Evolutionary conservation across 1,140 invertebrate genomes (phyloP), one percentile per base, ranked within the genome.

Genomic region (Drosophila willistoni): DNA sequence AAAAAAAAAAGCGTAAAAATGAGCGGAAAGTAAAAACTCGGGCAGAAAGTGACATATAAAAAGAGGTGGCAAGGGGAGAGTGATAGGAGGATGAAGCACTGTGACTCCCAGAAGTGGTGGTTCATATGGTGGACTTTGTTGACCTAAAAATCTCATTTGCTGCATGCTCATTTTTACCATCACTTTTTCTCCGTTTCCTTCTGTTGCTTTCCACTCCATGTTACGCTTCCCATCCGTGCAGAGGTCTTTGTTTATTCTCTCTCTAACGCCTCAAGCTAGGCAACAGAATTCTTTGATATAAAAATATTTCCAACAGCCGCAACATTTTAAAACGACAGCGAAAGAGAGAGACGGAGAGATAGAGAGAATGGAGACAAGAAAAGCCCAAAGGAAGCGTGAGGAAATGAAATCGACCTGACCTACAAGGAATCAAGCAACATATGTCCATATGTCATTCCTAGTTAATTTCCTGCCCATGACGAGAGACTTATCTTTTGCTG

Each of bases 111-210:
- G 60, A 41, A 41, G 13, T 29, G n/a, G 55, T 33, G 59, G 73
- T 76, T 76, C 73, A 76, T 76, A 64, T 75, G 67, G 63, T 71
- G 73, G 77, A 90, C 84, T 90, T 72, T 90, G 85, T 90, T 90
- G 85, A 90, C 85, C 85, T 90, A 90, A 90, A 90, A 90, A 90
- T 90, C 85, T 90, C 81, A 90, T 90, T 90, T 90, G 73, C 80
- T 64, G 79, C 70, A 76, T 87, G 83, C 83, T 87, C 83, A 87
- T 87, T 87, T 87, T 73, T 71, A 67, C 63, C 79, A 69, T 79
- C 82, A 90, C 85, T 84, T 78, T 79, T 85, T 79, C 77, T 81
- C 77, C 62, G 56, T 75, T 81, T 86, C 61, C 44, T 68, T 68
- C 77, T 80, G 73, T 73, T 71, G 29, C 29, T 7, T 29, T 5